phyloP scores from a whole-genome alignment of 2,113 vertebrate genomes.

The Edolisoma coerulescens region DNA sequence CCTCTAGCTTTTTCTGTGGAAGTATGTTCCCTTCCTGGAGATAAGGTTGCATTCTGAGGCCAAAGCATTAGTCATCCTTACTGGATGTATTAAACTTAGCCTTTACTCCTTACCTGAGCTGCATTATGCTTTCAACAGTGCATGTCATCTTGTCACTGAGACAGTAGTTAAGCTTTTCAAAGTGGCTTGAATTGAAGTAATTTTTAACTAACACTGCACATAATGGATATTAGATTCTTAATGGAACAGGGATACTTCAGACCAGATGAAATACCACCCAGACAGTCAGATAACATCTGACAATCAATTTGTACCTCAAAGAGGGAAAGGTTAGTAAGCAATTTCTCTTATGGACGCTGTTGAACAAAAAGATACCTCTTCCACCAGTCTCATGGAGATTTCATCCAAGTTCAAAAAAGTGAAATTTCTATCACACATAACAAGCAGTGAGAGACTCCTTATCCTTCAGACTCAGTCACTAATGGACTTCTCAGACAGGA shows the following conservation, averaged over 20 bases:
- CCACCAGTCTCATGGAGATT: not conserved
- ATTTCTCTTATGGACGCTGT: not conserved
- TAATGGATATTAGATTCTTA: conserved; percentile 55
- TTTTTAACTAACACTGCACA: conserved; percentile 32
- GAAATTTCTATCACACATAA: not conserved
- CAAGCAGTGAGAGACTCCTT: not conserved
- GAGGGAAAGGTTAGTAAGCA: not conserved
- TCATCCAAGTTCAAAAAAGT: not conserved
- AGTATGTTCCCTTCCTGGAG: not conserved
- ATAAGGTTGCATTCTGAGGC: not conserved
- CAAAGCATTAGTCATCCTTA: not conserved
- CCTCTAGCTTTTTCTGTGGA: not conserved
- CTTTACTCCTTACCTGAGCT: conserved; percentile 6
- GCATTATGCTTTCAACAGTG: conserved; percentile 23
- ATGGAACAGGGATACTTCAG: conserved; percentile 35
- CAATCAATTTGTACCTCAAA: conserved; percentile 18
- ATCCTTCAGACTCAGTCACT: not conserved
- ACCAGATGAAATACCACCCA: conserved; percentile 11
- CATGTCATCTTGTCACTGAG: conserved; percentile 32
- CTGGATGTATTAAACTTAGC: conserved; percentile 7
- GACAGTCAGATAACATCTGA: not conserved
- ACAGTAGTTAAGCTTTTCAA: conserved; percentile 28
- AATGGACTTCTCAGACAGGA: not conserved
- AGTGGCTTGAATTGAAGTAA: conserved; percentile 31
- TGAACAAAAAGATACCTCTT: not conserved